Percentiles rank a stretch among this genome's conserved stretches.
Evolutionary conservation across 2,113 vertebrate species (phyloP).

Genomic region (Sylvietta virens): DNA sequence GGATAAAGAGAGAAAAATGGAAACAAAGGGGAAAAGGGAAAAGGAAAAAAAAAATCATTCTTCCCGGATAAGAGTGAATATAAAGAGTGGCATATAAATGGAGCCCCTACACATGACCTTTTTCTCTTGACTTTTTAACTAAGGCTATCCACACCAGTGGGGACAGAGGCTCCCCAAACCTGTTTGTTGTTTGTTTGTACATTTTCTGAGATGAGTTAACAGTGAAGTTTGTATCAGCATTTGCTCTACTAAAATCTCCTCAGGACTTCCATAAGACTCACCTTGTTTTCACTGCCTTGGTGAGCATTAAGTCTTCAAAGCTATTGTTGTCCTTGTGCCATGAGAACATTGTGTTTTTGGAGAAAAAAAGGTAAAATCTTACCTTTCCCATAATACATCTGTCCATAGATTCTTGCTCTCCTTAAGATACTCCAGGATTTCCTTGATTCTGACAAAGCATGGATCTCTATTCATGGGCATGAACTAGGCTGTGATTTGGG

Average conservation of each 20-base stretch:
- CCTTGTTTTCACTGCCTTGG: background rate
- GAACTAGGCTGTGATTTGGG: background rate
- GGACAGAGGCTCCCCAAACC: background rate
- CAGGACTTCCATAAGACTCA: background rate
- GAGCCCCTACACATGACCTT: background rate
- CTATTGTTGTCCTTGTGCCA: background rate
- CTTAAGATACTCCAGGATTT: background rate
- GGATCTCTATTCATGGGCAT: background rate
- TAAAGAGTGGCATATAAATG: background rate
- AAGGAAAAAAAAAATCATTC: background rate
- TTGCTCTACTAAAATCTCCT: background rate
- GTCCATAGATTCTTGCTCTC: background rate
- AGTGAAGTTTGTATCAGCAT: background rate
- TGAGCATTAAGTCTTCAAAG: background rate
- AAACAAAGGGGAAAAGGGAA: accelerated
- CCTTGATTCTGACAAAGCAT: background rate
- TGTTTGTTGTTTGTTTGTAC: background rate
- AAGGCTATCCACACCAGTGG: background rate
- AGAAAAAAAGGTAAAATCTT: background rate
- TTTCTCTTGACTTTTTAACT: background rate
- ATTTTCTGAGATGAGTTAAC: background rate
- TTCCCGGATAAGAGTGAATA: background rate
- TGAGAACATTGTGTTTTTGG: background rate
- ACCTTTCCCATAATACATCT: background rate
- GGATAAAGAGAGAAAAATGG: accelerated